Evolutionary conservation across 1,140 invertebrate species (phyloP).

Genomic region (Kradibia gibbosae): DNA sequence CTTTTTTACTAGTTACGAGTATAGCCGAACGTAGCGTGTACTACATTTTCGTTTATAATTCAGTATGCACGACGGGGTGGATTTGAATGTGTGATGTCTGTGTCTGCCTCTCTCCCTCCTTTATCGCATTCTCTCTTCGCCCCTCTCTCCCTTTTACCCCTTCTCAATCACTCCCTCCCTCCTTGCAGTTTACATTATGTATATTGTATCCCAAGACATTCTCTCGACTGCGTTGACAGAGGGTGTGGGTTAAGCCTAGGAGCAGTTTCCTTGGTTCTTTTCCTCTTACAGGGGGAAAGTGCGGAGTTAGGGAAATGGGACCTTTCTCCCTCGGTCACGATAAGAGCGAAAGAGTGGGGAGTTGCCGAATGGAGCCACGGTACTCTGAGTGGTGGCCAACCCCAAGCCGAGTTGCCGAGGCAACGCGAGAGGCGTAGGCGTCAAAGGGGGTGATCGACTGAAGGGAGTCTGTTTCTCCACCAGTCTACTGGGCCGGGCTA

Average conservation of each 20-base stretch:
- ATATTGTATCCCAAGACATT: background rate
- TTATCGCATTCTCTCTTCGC: too few relatives aligned
- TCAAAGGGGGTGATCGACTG: background rate
- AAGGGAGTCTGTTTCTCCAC: constrained; percentile 29
- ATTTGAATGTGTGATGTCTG: background rate
- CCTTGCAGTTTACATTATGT: too few relatives aligned
- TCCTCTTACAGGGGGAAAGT: background rate
- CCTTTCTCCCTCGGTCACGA: background rate
- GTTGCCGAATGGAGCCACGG: constrained; percentile 33
- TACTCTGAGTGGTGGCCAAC: constrained; percentile 68
- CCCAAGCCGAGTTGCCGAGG: constrained; percentile 71
- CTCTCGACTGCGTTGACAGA: background rate
- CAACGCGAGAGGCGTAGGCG: constrained; percentile 70
- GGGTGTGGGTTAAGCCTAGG: background rate
- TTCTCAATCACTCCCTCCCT: too few relatives aligned
- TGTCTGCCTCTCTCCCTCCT: too few relatives aligned
- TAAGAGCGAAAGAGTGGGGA: constrained; percentile 35
- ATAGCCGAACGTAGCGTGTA: too few relatives aligned
- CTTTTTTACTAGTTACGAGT: too few relatives aligned
- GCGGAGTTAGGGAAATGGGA: background rate
- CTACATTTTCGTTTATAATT: background rate
- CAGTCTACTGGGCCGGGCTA: constrained; percentile 42
- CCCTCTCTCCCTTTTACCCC: too few relatives aligned
- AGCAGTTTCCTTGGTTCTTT: background rate
- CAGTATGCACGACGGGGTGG: too few relatives aligned